Evolutionary conservation across 2,888 invertebrate genomes (phyloP).

Genomic region (Cephus runcator): DNA sequence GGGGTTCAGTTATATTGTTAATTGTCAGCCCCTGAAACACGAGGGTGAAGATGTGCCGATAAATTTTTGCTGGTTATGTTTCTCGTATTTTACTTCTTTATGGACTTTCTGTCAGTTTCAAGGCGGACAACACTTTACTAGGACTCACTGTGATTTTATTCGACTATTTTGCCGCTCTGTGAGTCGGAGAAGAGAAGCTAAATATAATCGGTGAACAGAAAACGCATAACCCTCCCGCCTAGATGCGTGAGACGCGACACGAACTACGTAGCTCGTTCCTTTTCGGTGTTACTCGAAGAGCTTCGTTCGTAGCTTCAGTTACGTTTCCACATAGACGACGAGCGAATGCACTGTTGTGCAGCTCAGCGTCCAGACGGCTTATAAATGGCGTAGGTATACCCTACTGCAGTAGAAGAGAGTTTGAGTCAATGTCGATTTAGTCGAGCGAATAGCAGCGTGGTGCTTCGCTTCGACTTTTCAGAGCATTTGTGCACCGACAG

Average conservation of each 20-base stretch:
- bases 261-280: conserved; percentile 1
- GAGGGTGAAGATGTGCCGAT: background rate
- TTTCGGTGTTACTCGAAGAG: conserved; percentile 2
- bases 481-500: background rate
- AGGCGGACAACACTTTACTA: background rate
- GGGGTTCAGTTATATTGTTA: too few species aligned
- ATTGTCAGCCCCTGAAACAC: too few species aligned
- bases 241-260: conserved; percentile 19
- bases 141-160: background rate
- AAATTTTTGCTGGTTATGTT: conserved; percentile 19
- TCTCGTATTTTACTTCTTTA: conserved; percentile 14
- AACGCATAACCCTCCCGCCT: conserved; percentile 39
- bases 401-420: background rate
- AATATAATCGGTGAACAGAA: conserved; percentile 43
- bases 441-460: background rate
- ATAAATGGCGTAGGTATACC: background rate
- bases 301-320: background rate
- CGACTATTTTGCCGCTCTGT: conserved; percentile 4
- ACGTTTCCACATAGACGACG: background rate
- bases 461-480: background rate
- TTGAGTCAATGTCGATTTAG: background rate
- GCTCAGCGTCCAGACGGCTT: background rate
- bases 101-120: conserved; percentile 12
- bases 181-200: conserved; percentile 34
- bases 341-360: background rate